Percentiles rank a stretch among this genome's conserved stretches.
Evolutionary conservation across 1,140 invertebrate species (phyloP).

Genomic region (Hylaeus volcanicus): DNA sequence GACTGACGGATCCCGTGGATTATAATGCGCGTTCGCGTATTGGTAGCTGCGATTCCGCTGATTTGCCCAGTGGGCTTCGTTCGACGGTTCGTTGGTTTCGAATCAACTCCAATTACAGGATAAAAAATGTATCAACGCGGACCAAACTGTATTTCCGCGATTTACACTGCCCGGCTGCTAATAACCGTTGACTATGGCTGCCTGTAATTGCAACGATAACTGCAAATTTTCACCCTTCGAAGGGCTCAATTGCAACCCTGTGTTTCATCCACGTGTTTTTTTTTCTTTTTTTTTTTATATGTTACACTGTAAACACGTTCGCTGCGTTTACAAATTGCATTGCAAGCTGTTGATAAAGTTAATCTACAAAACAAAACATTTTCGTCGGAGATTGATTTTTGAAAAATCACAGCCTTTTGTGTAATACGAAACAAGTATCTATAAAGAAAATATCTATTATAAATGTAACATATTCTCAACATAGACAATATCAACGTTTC

Average conservation of each 20-base stretch:
- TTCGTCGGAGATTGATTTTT: no score
- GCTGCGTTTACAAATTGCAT: background rate
- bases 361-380: no score
- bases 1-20: background rate
- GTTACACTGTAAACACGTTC: background rate
- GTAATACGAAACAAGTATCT: no score
- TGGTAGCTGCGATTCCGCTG: constrained; percentile 34
- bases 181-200: constrained; percentile 8
- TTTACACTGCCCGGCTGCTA: constrained; percentile 6
- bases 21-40: constrained; percentile 23
- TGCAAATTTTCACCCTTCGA: background rate
- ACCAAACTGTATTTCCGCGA: background rate
- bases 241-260: background rate
- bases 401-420: no score
- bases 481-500: no score
- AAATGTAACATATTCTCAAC: no score
- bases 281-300: no score
- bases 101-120: constrained; percentile 30
- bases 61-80: constrained; percentile 18
- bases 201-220: constrained; percentile 15
- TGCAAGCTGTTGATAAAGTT: no score
- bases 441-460: no score
- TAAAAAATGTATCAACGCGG: constrained; percentile 25
- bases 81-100: constrained; percentile 20
- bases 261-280: background rate